These are phyloP conservation scores for Sakesphorus luctuosus DNA, from an alignment of 2,113 vertebrate genomes.

Conservation along the genomic window DNA sequence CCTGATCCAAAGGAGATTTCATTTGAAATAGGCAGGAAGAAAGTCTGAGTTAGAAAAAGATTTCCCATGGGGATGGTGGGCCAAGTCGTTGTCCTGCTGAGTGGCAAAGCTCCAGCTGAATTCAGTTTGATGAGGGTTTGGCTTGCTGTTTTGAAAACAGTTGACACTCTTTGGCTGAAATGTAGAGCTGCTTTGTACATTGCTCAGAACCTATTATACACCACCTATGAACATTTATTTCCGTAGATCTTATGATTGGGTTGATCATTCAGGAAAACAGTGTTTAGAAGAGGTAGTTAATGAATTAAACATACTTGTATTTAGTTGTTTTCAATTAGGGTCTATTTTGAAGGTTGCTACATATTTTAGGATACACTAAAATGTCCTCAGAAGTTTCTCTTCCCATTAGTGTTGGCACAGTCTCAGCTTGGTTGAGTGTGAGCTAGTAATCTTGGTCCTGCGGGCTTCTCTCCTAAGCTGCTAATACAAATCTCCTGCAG, in stretches of 20 bases:
- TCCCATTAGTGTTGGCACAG: slow-evolving; percentile 35
- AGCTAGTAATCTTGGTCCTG: slow-evolving; percentile 35
- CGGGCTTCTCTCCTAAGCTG: slow-evolving; percentile 14
- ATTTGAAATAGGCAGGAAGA: slow-evolving; percentile 54
- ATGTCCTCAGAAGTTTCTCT: slow-evolving; percentile 31
- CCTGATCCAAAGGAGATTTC: slow-evolving; percentile 44
- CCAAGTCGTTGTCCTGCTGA: slow-evolving; percentile 39
- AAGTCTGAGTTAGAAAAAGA: slow-evolving; percentile 41
- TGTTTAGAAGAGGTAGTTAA: slow-evolving; percentile 22
- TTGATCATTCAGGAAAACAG: slow-evolving; percentile 12
- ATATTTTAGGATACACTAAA: slow-evolving; percentile 26
- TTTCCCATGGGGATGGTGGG: slow-evolving; percentile 56
- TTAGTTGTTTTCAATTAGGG: slow-evolving; percentile 26
- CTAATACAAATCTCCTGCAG: background rate
- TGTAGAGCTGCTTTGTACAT: slow-evolving; percentile 25
- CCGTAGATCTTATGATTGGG: background rate
- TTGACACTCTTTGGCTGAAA: slow-evolving; percentile 60
- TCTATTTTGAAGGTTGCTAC: slow-evolving; percentile 22
- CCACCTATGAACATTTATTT: slow-evolving; percentile 39
- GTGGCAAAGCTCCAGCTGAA: slow-evolving; percentile 61
- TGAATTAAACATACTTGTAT: slow-evolving; percentile 36
- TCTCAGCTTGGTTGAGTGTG: background rate
- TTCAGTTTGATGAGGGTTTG: slow-evolving; percentile 58
- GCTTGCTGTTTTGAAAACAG: slow-evolving; percentile 52
- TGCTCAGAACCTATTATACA: slow-evolving; percentile 32